Evolutionary conservation across 2,113 vertebrate genomes (phyloP).

Genomic region (Anoplopoma fimbria): DNA sequence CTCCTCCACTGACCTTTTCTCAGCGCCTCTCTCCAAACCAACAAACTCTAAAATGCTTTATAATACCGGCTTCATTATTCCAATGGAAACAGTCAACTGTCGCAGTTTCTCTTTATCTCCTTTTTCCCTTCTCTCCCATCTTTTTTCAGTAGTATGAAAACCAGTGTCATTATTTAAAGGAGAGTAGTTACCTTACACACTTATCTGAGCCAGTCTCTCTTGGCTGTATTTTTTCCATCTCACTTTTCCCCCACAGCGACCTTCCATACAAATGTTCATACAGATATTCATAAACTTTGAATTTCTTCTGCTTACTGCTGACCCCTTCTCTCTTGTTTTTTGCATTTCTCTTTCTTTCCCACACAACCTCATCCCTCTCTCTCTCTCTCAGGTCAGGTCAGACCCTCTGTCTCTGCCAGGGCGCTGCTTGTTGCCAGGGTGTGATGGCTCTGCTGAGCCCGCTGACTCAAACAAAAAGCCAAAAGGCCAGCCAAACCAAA

Average conservation of each 20-base stretch:
- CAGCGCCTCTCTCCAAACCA: not conserved
- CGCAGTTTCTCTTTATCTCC: conserved; percentile 25
- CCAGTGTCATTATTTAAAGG: conserved; percentile 11
- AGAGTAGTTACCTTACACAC: conserved; percentile 23
- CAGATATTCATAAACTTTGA: conserved; percentile 3
- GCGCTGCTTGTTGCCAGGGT: conserved; percentile 52
- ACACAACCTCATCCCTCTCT: conserved; percentile 8
- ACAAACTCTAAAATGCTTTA: conserved; percentile 17
- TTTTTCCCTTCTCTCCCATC: no score
- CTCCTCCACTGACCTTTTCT: not conserved
- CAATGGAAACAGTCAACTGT: conserved; percentile 15
- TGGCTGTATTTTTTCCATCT: not conserved
- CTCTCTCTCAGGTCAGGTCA: conserved; percentile 23
- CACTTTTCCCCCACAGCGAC: not conserved
- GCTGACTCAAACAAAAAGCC: conserved; percentile 67
- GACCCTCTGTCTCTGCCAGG: conserved; percentile 51
- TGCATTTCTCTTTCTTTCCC: conserved; percentile 29
- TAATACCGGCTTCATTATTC: conserved; percentile 27
- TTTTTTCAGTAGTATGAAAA: no score
- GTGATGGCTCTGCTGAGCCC: conserved; percentile 61
- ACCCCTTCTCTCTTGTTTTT: conserved; percentile 14
- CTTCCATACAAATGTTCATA: not conserved
- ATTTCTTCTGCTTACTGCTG: not conserved
- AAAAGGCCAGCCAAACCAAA: conserved; percentile 76
- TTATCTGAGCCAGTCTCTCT: conserved; percentile 26